phyloP scores from a whole-genome alignment of 1,140 invertebrate genomes.

The Drosophila triauraria region DNA sequence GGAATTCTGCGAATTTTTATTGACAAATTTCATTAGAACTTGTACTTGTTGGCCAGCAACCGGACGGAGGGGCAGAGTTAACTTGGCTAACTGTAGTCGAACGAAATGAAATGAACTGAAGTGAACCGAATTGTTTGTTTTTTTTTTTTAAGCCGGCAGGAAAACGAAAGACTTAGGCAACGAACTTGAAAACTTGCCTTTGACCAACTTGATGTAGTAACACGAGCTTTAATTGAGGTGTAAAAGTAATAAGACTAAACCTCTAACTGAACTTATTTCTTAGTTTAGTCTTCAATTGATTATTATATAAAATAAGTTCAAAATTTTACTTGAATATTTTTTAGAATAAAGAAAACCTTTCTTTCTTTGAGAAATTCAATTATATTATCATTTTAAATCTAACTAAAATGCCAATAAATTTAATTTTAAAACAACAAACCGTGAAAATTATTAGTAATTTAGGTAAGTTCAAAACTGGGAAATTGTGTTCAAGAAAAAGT shows the following conservation, averaged over 20 bases:
- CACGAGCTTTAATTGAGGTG: not conserved
- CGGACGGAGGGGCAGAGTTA: conserved; percentile 7
- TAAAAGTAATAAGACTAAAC: not conserved
- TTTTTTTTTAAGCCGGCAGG: not conserved
- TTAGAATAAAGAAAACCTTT: too few species aligned
- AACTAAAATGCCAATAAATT: too few species aligned
- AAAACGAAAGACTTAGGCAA: conserved; percentile 74
- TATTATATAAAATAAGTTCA: too few species aligned
- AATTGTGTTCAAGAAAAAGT: not conserved
- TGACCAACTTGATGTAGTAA: not conserved
- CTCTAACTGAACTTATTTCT: too few species aligned
- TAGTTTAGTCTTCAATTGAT: too few species aligned
- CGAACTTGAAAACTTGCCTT: conserved; percentile 53
- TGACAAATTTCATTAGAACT: conserved; percentile 82
- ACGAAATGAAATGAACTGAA: conserved; percentile 66
- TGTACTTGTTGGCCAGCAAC: conserved; percentile 49
- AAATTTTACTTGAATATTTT: too few species aligned
- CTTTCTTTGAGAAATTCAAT: too few species aligned
- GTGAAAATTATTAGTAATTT: not conserved
- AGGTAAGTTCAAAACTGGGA: not conserved
- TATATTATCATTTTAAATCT: too few species aligned
- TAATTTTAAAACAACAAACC: not conserved
- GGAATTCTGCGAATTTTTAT: conserved; percentile 80
- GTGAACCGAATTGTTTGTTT: conserved; percentile 56
- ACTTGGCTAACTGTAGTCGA: conserved; percentile 69